These are phyloP conservation scores for Bibio marci DNA, from an alignment of 2,888 invertebrate species.

Conservation along the genomic window DNA sequence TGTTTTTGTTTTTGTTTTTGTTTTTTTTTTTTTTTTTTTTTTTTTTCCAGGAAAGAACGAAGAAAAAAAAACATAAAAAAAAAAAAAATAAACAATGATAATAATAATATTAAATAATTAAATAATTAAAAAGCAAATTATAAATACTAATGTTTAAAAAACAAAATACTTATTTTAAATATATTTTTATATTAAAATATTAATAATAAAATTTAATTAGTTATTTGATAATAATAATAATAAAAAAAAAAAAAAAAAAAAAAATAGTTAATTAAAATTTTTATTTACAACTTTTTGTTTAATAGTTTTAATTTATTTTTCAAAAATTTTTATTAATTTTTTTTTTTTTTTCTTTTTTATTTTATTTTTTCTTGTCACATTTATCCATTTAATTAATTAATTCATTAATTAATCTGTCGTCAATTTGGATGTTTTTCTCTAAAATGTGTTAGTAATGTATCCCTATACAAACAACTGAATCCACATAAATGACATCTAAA, in stretches of 20 bases:
- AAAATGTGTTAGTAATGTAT: conserved; percentile 18
- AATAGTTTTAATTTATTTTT: background rate
- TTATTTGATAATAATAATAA: background rate
- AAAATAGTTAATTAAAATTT: background rate
- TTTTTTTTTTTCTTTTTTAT: background rate
- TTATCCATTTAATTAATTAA: conserved; percentile 1
- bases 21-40: too few relatives aligned
- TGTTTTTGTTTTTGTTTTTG: too few relatives aligned
- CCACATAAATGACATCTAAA: conserved; percentile 22
- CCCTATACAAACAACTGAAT: conserved; percentile 17
- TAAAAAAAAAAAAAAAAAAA: background rate
- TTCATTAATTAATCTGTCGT: background rate
- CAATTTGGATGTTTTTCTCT: conserved; percentile 14
- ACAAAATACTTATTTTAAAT: too few relatives aligned
- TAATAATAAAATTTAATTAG: too few relatives aligned
- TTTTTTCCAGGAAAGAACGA: too few relatives aligned
- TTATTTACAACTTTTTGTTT: background rate
- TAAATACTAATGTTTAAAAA: too few relatives aligned
- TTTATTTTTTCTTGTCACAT: too few relatives aligned
- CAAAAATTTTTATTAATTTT: too few relatives aligned
- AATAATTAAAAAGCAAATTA: background rate
- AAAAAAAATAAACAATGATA: background rate
- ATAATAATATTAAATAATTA: background rate
- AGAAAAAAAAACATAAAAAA: too few relatives aligned
- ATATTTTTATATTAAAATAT: too few relatives aligned